Evolutionary conservation across 2,888 invertebrate genomes (phyloP), one percentile per base, ranked within the genome.

Genomic region (Ecliptopera silaceata): DNA sequence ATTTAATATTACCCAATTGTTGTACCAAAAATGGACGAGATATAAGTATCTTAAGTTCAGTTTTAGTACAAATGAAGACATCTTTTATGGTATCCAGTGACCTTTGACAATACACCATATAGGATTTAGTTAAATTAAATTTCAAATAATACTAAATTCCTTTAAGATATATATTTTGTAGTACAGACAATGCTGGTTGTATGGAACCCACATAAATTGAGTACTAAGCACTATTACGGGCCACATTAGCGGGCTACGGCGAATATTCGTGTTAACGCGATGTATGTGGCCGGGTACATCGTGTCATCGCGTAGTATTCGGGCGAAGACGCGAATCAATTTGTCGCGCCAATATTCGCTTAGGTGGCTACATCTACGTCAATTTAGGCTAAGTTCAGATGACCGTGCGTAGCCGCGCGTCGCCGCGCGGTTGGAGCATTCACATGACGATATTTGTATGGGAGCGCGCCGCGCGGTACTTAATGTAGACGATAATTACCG

Each of bases 151-250:
- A 75, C 44, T 67, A 62, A 68, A 75, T 75, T 71, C 70, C 71
- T 56, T 68, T 60, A 59, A 60, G 53, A 11, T 53, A 64, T 55
- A 41, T 41, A 48, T 53, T 50, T 43, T 44, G 53, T 39, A 46
- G 36, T 11, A 46, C 22, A 72, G 60, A 76, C 77, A 76, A 77
- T 75, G 72, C 65, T 75, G 70, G 71, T 74, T 75, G 71, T 72
- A 64, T 55, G 54, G 55, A 70, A 61, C 73, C 68, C 63, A 72
- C 71, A 72, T 74, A 74, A 70, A 69, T 69, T 70, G 26, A 18
- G 36, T 34, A 47, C 36, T 46, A 13, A 47, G 36, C 36, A 49
- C 32, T 45, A 43, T 49, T 44, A 36, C 49, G 13, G 17, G 10
- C 2, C 50, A 48, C 36, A 53, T 41, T 34, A 41, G 46, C 12